A percentile compares a stretch with the other conserved stretches of the same genome.
Conservation (phyloP, 2,797 vertebrate species). For the Dromococcyx pavoninus region DNA sequence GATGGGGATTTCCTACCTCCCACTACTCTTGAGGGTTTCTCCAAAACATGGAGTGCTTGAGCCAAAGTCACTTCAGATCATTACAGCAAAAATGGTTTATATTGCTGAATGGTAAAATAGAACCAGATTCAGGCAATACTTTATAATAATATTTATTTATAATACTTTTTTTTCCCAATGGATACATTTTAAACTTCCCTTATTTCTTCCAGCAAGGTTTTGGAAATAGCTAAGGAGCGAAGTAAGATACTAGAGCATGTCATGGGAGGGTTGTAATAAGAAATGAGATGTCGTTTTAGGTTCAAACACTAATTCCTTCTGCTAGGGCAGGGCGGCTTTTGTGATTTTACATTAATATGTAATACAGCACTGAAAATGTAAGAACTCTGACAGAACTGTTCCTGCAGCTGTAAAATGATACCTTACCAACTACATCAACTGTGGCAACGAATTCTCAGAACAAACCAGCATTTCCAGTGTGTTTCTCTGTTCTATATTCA, state of each 20-base stretch:
- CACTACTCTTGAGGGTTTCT: constrained; percentile 20
- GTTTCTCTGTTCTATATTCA: constrained; percentile 43
- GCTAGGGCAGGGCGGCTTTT: background rate
- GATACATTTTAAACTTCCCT: background rate
- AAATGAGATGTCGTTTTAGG: background rate
- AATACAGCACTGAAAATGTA: background rate
- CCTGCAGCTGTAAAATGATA: background rate
- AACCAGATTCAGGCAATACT: background rate
- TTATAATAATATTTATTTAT: background rate
- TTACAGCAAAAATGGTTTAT: background rate
- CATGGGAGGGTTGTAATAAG: background rate
- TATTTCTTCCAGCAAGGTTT: background rate
- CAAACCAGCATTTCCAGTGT: background rate
- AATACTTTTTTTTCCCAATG: background rate
- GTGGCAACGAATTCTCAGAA: background rate
- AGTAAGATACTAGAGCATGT: background rate
- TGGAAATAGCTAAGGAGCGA: background rate
- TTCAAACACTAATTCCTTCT: background rate
- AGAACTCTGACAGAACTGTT: background rate
- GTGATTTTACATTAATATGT: background rate
- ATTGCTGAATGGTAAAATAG: background rate
- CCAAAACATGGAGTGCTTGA: background rate
- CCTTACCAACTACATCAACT: background rate
- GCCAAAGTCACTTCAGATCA: background rate
- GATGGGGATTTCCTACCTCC: constrained; percentile 61